phyloP scores from a whole-genome alignment of 2,797 vertebrate species.

The Neosilurus hyrtlii region DNA sequence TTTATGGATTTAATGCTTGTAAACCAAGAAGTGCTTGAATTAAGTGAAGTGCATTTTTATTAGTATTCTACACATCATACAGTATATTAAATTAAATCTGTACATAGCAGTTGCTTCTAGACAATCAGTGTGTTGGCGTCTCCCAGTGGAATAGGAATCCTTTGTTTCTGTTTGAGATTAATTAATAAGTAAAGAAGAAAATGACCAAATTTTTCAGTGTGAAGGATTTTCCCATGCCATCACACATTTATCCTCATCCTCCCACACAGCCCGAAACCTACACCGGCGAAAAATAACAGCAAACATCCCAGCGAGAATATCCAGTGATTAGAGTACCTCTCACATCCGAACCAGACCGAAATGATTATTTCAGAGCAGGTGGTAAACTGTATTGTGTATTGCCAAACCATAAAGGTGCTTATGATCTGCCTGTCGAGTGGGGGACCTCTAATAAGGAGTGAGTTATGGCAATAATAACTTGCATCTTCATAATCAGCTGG shows the following conservation, averaged over 20 bases:
- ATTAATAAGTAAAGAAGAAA: not conserved
- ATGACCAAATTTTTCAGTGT: not conserved
- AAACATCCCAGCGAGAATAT: constrained; percentile 11
- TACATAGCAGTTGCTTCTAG: not conserved
- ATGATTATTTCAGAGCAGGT: constrained; percentile 40
- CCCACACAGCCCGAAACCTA: constrained; percentile 1
- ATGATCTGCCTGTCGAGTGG: constrained; percentile 59
- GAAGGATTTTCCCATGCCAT: not conserved
- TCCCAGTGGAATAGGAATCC: not conserved
- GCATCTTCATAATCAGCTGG: constrained; percentile 78
- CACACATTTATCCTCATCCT: not conserved
- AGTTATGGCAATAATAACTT: constrained; percentile 81
- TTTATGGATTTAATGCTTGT: not conserved
- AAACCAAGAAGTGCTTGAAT: too few species aligned
- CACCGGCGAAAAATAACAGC: not conserved
- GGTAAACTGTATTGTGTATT: constrained; percentile 56
- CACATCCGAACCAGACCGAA: constrained; percentile 13
- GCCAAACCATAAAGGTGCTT: constrained; percentile 67
- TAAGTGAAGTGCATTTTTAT: too few species aligned
- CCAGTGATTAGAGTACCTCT: constrained; percentile 16
- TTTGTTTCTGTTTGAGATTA: not conserved
- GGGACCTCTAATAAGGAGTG: constrained; percentile 63
- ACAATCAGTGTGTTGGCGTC: not conserved
- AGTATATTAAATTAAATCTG: not conserved
- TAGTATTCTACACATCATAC: not conserved